Evolutionary conservation across 1,140 invertebrate species (phyloP).

Genomic region (Tetragnatha versicolor): DNA sequence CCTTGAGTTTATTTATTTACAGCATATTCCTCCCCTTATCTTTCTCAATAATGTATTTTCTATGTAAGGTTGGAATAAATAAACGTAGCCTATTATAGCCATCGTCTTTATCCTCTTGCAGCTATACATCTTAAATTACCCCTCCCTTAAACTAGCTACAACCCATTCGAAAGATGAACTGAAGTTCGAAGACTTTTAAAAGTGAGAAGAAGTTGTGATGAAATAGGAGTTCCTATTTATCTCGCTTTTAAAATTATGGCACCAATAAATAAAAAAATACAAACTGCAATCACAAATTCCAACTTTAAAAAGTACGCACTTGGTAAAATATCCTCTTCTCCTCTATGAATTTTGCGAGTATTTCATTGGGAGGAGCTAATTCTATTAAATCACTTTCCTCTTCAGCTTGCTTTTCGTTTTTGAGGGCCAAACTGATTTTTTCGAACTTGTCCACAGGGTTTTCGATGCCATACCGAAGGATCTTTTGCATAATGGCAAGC

Average conservation of each 20-base stretch:
- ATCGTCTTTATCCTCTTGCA: no score
- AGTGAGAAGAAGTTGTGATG: no score
- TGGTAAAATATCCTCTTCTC: slow-evolving; percentile 2
- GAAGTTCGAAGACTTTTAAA: not conserved
- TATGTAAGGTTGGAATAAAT: no score
- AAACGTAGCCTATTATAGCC: no score
- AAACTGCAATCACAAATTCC: not conserved
- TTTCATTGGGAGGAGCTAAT: not conserved
- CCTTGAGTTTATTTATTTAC: no score
- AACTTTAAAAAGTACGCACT: not conserved
- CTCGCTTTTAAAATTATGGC: not conserved
- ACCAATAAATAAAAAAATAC: not conserved
- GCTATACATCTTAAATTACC: not conserved
- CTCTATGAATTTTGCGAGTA: slow-evolving; percentile 1
- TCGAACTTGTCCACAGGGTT: slow-evolving; percentile 18
- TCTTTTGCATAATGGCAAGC: not conserved
- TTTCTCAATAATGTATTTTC: no score
- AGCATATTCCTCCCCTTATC: no score
- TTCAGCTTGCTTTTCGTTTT: not conserved
- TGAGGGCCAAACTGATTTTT: slow-evolving; percentile 11
- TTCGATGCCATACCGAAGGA: not conserved
- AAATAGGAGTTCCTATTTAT: no score
- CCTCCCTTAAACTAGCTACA: not conserved
- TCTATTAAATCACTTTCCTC: not conserved
- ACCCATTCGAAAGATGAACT: not conserved